Conservation (phyloP, 92 coral and sea anemone species). For the Porites cylindrica region DNA sequence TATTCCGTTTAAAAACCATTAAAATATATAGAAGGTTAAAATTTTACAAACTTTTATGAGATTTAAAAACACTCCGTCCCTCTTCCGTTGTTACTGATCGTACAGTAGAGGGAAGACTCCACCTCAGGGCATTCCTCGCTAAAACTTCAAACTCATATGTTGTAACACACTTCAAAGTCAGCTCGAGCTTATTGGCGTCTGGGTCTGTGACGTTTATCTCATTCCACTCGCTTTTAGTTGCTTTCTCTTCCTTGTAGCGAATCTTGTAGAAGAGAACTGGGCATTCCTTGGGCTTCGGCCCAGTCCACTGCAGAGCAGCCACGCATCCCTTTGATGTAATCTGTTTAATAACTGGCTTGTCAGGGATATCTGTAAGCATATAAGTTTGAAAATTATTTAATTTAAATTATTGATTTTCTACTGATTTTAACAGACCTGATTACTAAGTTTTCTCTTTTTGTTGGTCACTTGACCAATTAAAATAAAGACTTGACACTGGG, state of each 20-base stretch:
- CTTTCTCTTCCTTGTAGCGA: not conserved
- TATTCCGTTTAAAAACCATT: too few species aligned
- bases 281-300: not conserved
- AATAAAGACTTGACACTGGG: too few species aligned
- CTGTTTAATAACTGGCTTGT: not conserved
- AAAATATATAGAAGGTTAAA: too few species aligned
- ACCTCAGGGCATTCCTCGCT: conserved; percentile 12
- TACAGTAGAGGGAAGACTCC: not conserved
- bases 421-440: too few species aligned
- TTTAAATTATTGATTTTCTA: too few species aligned
- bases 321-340: not conserved
- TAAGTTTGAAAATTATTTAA: too few species aligned
- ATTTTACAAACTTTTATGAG: too few species aligned
- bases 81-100: not conserved
- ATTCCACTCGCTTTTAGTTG: not conserved
- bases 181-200: not conserved
- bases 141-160: conserved; percentile 19
- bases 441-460: too few species aligned
- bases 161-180: not conserved
- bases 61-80: not conserved
- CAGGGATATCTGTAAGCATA: not conserved
- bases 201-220: conserved; percentile 9
- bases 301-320: conserved; percentile 5
- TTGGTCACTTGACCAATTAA: too few species aligned
- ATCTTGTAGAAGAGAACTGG: conserved; percentile 19